Percentiles rank a stretch among this genome's conserved stretches.
These are phyloP conservation scores for Crotalus horridus DNA, from an alignment of 2,113 vertebrate species.

Conservation along the genomic window DNA sequence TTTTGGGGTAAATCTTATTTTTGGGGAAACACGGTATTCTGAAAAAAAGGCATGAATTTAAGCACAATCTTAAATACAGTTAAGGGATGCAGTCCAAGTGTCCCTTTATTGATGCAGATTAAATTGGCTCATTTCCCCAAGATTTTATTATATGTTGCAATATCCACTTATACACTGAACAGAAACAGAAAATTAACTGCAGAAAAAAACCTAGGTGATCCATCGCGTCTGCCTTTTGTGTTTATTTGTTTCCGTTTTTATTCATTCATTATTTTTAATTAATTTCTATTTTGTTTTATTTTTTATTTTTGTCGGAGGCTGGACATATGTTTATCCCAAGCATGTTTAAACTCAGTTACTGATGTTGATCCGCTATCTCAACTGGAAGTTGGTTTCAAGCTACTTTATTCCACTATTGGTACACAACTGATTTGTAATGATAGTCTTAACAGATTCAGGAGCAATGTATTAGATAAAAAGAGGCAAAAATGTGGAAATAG, in stretches of 20 bases:
- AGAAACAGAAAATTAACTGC: neutral
- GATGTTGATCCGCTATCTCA: neutral
- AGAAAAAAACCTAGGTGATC: neutral
- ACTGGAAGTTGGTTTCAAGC: no score
- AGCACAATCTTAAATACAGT: neutral
- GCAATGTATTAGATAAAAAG: neutral
- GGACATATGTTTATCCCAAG: neutral
- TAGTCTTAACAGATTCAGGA: neutral
- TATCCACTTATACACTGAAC: neutral
- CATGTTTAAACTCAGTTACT: neutral
- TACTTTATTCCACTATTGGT: no score
- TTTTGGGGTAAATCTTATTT: no score
- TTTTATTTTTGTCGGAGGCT: neutral
- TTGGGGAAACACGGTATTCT: neutral
- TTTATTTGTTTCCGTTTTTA: neutral
- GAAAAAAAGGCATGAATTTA: neutral
- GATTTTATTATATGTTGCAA: neutral
- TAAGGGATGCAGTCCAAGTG: neutral
- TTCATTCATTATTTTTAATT: neutral
- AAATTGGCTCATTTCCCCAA: neutral
- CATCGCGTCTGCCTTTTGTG: neutral
- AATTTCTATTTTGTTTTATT: neutral
- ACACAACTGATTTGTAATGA: neutral
- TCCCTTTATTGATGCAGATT: neutral
- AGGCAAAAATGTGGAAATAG: neutral